Evolutionary conservation across 2,797 vertebrate species (phyloP), one percentile per base, ranked within the genome.

Genomic region (Parauchenoglanis ngamensis): DNA sequence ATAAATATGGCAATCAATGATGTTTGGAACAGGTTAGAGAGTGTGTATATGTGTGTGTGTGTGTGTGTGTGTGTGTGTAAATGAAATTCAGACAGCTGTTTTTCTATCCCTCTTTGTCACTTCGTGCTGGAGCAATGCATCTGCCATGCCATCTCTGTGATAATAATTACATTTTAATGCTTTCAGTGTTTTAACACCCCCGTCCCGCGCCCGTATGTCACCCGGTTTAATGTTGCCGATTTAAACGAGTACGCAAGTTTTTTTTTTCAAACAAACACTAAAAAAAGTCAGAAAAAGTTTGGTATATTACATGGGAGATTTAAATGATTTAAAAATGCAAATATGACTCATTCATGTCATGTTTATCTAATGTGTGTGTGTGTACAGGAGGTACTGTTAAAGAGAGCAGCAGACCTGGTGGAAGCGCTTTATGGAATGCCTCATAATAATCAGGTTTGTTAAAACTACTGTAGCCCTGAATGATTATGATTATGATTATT

Each of bases 351-450:
- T 75, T 85, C 25, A 28, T 46, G 35, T 35, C 35, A 44, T 77
- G 85, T 82, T 79, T 59, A 23, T 5, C 54, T 79, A 57, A 56
- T 81, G n/a, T 78, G 28, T 35, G 21, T 89, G 68, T 84, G 72
- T 57, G 91, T 87, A 5, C 88, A 96, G 96, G 96, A 96, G 77
- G 96, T 96, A 75, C 93, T 96, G 85, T 88, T 96, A 92, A 96
- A 96, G 92, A 93, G 96, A 85, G 96, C 96, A 0, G 96, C 96
- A 23, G 96, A 96, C 88, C 49, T 96, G 91, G 96, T 96, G 46
- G 96, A 96, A 89, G 96, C 96, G 1, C 93, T 96, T 87, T 96
- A 96, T n/a, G 96, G 96, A 57, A 94, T 96, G 95, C 96, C 96
- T 1, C 93, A 95, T 92, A 94, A 95, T 77, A 96, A 96, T 92